A percentile compares a stretch with the other conserved stretches of the same genome.
phyloP scores from a whole-genome alignment of 2,888 invertebrate species.

The Dichetophora obliterata region DNA sequence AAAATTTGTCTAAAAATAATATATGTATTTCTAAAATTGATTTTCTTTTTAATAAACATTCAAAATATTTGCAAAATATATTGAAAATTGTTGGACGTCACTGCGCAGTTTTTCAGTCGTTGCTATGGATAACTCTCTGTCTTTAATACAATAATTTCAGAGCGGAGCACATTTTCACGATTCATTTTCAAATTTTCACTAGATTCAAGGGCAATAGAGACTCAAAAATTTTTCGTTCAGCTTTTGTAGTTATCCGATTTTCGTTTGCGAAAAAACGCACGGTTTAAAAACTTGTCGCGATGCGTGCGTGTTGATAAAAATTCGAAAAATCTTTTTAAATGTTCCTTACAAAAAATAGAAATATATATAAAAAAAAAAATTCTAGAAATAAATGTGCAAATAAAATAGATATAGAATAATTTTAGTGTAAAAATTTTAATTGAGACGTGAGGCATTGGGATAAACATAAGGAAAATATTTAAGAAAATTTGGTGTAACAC shows the following conservation, averaged over 20 bases:
- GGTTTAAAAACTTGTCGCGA: slow-evolving; percentile 52
- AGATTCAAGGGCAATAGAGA: slow-evolving; percentile 51
- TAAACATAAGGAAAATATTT: neutral
- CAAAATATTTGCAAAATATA: too few species aligned
- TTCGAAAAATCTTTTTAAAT: neutral
- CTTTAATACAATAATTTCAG: neutral
- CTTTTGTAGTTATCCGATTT: slow-evolving; percentile 41
- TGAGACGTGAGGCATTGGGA: neutral
- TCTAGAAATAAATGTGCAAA: neutral
- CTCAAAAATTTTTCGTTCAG: slow-evolving; percentile 48
- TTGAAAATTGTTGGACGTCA: too few species aligned
- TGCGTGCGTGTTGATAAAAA: slow-evolving; percentile 31
- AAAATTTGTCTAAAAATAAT: too few species aligned
- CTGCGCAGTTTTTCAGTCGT: too few species aligned
- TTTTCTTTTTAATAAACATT: too few species aligned
- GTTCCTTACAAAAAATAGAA: slow-evolving; percentile 15
- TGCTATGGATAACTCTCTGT: too few species aligned
- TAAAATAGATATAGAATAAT: neutral
- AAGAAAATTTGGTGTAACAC: slow-evolving; percentile 14
- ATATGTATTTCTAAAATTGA: too few species aligned
- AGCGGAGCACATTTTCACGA: slow-evolving; percentile 36
- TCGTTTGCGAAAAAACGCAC: slow-evolving; percentile 54
- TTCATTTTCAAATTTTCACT: slow-evolving; percentile 39
- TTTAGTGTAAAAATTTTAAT: neutral
- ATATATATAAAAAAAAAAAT: slow-evolving; percentile 41